These are phyloP conservation scores for Mesoclemmys tuberculata DNA, from an alignment of 2,113 vertebrate species.

Conservation along the genomic window DNA sequence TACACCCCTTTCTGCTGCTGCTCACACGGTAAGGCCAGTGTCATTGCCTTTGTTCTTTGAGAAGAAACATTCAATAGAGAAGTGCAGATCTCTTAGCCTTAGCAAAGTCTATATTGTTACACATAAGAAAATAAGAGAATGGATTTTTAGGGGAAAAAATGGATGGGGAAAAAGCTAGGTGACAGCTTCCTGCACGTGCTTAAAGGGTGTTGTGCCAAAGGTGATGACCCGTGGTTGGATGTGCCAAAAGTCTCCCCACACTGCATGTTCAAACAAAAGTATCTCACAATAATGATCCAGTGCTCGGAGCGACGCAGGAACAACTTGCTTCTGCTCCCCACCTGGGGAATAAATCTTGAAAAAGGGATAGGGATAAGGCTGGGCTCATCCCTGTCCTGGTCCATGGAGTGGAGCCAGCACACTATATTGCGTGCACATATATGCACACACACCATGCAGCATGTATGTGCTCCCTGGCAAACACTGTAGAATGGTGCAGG, in stretches of 20 bases:
- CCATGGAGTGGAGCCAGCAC: background rate
- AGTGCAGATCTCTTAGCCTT: background rate
- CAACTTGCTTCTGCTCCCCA: background rate
- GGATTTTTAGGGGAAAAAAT: background rate
- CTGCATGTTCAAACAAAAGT: background rate
- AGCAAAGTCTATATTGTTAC: background rate
- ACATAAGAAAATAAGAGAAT: background rate
- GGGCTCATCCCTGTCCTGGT: background rate
- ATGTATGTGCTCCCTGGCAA: background rate
- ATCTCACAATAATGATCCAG: background rate
- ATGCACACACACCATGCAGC: background rate
- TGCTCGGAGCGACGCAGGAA: background rate
- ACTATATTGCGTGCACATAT: background rate
- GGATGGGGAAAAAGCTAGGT: background rate
- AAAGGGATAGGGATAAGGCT: background rate
- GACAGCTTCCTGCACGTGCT: background rate
- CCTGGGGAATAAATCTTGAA: background rate
- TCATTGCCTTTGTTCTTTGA: background rate
- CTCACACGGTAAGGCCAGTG: constrained; percentile 89
- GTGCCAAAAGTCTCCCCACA: background rate
- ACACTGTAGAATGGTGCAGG: background rate
- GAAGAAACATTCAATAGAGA: background rate
- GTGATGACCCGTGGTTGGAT: background rate
- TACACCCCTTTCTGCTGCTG: constrained; percentile 95
- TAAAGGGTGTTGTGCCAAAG: background rate